Conservation (phyloP, 2,113 vertebrate genomes). For the Perccottus glenii region DNA sequence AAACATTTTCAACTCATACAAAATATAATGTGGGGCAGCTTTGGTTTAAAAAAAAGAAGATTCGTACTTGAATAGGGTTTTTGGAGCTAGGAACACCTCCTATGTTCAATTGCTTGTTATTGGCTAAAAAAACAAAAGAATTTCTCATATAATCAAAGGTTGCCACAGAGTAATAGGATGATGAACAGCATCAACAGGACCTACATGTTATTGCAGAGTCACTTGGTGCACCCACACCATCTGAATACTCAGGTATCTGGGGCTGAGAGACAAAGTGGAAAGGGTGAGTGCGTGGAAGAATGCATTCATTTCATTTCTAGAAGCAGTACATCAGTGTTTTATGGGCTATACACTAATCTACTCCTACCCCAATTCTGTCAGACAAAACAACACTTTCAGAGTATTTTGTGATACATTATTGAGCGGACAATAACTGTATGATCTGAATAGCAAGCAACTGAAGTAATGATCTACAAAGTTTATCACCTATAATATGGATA, state of each 20-base stretch:
- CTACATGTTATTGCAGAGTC: conserved; percentile 72
- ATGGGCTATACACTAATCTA: conserved; percentile 13
- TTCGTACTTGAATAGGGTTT: conserved; percentile 73
- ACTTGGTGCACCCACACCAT: conserved; percentile 65
- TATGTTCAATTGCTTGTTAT: conserved; percentile 30
- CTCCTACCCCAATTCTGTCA: conserved; percentile 30
- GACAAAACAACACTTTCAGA: conserved; percentile 7
- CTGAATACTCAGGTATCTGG: conserved; percentile 77
- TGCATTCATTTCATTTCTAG: conserved; percentile 23
- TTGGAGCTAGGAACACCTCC: conserved; percentile 48
- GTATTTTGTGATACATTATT: too few relatives aligned
- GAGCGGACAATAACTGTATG: too few relatives aligned
- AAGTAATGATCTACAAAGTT: too few relatives aligned
- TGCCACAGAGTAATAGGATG: neutral
- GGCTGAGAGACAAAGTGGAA: conserved; percentile 49
- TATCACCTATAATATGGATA: too few relatives aligned
- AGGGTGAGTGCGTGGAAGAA: conserved; percentile 10
- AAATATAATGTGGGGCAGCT: neutral
- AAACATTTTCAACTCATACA: conserved; percentile 15
- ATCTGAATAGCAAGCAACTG: too few relatives aligned
- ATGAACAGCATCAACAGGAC: conserved; percentile 7
- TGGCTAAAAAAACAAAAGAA: conserved; percentile 31
- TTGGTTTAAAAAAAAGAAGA: too few relatives aligned
- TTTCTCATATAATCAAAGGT: too few relatives aligned
- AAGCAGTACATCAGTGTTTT: conserved; percentile 9